Percentiles rank a stretch among this genome's conserved stretches.
phyloP scores from a whole-genome alignment of 2,888 invertebrate species.

The Melanchra persicariae region DNA sequence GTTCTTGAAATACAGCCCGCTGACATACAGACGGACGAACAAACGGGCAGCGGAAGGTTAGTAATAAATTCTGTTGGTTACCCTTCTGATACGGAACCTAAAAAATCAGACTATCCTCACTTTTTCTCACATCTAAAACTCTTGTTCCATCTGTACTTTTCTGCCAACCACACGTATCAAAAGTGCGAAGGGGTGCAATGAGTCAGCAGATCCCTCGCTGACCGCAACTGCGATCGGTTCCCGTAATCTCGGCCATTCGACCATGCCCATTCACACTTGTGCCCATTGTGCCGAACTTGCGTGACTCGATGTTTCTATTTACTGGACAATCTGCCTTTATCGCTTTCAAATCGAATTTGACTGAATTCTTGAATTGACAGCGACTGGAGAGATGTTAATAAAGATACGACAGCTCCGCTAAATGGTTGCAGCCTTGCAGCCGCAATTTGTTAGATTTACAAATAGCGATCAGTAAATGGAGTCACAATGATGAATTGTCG shows the following conservation, averaged over 20 bases:
- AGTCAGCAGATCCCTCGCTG: constrained; percentile 66
- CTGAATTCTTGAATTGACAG: constrained; percentile 29
- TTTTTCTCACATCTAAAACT: neutral
- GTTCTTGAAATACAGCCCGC: too few relatives aligned
- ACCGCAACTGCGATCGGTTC: constrained; percentile 59
- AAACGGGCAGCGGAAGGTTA: too few relatives aligned
- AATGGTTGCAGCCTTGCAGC: constrained; percentile 10
- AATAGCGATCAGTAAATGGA: constrained; percentile 8
- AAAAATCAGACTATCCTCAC: neutral
- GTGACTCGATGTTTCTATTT: constrained; percentile 61
- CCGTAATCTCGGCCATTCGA: constrained; percentile 63
- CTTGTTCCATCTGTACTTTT: constrained; percentile 51
- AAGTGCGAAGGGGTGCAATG: constrained; percentile 70
- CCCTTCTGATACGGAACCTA: too few relatives aligned
- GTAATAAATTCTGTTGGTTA: too few relatives aligned
- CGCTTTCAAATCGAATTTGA: constrained; percentile 47
- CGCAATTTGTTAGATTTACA: constrained; percentile 34
- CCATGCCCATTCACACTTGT: constrained; percentile 68
- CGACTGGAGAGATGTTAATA: constrained; percentile 29
- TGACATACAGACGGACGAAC: too few relatives aligned
- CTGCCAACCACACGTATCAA: constrained; percentile 43
- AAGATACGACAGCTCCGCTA: constrained; percentile 2
- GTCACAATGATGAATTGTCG: constrained; percentile 18
- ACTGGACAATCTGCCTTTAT: constrained; percentile 36
- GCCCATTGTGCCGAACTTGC: constrained; percentile 59